Conservation (phyloP, 2,888 invertebrate species). For the Trilocha varians region DNA sequence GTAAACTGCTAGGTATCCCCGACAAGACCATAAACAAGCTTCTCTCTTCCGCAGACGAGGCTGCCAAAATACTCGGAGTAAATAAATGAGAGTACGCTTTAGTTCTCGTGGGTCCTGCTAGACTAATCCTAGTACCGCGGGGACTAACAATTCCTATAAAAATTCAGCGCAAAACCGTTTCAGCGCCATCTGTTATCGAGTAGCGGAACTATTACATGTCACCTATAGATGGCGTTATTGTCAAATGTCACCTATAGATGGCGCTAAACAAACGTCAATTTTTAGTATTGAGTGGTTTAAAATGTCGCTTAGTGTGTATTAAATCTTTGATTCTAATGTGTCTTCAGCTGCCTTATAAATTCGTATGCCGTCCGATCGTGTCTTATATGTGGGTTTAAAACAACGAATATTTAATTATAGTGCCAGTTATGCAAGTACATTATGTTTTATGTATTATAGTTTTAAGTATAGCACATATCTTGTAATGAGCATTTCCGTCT, state of each 20-base stretch:
- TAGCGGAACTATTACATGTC: slow-evolving; percentile 18
- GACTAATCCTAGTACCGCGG: slow-evolving; percentile 60
- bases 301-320: no score
- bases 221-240: no score
- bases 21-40: slow-evolving; percentile 90
- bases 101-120: slow-evolving; percentile 66
- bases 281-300: no score
- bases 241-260: no score
- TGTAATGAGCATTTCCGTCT: slow-evolving; percentile 27
- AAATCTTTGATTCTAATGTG: no score
- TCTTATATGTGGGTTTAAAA: slow-evolving; percentile 35
- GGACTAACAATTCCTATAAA: slow-evolving; percentile 50
- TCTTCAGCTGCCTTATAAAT: slow-evolving; percentile 60
- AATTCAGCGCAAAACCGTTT: slow-evolving; percentile 26
- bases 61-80: slow-evolving; percentile 89
- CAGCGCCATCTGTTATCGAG: slow-evolving; percentile 37
- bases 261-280: no score
- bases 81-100: slow-evolving; percentile 77
- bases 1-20: slow-evolving; percentile 89
- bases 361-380: slow-evolving; percentile 59
- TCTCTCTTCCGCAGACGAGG: slow-evolving; percentile 86
- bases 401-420: slow-evolving; percentile 53
- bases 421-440: slow-evolving; percentile 61
- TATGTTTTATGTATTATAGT: slow-evolving; percentile 9
- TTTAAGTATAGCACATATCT: slow-evolving; percentile 5